Conservation (phyloP, 2,113 vertebrate species). For the Haliaeetus leucogaster region DNA sequence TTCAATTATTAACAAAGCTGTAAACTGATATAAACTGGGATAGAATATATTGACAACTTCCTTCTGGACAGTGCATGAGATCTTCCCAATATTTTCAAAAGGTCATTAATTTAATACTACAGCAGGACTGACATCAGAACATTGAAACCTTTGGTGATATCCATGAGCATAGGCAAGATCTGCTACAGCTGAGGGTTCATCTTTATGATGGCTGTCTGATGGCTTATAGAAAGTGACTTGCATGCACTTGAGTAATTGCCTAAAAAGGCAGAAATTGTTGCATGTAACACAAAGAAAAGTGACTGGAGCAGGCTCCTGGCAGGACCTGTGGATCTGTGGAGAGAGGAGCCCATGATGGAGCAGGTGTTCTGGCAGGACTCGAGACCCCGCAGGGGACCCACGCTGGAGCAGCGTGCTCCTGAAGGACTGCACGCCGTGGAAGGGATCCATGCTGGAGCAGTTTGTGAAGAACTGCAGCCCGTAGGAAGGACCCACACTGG, state of each 20-base stretch:
- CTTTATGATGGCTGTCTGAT: background rate
- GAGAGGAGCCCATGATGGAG: no score
- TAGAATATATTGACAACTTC: background rate
- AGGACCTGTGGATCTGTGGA: no score
- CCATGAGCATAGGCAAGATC: background rate
- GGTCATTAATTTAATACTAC: background rate
- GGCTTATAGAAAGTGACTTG: background rate
- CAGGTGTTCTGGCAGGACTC: no score
- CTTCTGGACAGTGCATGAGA: background rate
- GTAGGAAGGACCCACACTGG: no score
- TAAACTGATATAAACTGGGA: background rate
- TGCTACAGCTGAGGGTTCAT: background rate
- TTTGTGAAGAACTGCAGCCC: no score
- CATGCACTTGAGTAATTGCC: background rate
- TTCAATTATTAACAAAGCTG: background rate
- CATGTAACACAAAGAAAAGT: background rate
- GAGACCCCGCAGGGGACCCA: no score
- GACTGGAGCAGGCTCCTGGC: no score
- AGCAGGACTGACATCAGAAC: background rate
- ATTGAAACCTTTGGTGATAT: background rate
- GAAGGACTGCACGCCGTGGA: no score
- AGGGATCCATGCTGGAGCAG: no score
- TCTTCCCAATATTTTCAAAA: background rate
- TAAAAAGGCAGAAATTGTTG: background rate
- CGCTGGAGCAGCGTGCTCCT: no score